Evolutionary conservation across 2,113 vertebrate genomes (phyloP).

Genomic region (Nipponia nippon): DNA sequence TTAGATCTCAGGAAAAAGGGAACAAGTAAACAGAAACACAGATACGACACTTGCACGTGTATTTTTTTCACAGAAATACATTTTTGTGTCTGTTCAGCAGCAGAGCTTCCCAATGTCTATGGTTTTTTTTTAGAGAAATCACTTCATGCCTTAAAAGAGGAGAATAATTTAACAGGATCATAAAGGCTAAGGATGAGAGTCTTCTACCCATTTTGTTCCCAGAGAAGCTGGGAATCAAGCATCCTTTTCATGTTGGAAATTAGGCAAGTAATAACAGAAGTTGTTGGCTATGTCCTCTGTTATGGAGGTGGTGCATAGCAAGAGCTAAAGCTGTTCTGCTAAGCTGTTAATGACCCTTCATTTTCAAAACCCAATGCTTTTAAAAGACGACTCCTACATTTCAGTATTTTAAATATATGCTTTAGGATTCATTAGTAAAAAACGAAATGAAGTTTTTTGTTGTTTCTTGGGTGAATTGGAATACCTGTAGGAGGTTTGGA

Average conservation of each 20-base stretch:
- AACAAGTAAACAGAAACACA: background rate
- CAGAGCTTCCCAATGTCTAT: background rate
- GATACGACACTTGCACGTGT: rapidly evolving
- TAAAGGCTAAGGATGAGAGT: background rate
- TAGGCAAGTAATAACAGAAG: background rate
- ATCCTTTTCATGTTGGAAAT: background rate
- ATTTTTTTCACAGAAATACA: background rate
- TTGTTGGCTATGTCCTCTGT: background rate
- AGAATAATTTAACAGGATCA: background rate
- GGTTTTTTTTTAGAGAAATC: background rate
- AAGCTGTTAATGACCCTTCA: background rate
- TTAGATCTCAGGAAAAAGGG: background rate
- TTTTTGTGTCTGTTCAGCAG: background rate
- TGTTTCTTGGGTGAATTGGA: background rate
- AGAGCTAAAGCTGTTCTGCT: background rate
- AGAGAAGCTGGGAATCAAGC: background rate
- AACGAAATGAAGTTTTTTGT: background rate
- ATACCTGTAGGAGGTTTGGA: background rate
- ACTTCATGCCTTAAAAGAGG: background rate
- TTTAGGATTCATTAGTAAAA: background rate
- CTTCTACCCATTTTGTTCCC: background rate
- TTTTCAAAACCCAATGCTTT: background rate
- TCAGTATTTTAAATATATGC: background rate
- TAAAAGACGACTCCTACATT: background rate
- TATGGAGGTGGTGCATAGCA: background rate